Evolutionary conservation across 2,113 vertebrate species (phyloP).

Genomic region (Okapia johnstoni): DNA sequence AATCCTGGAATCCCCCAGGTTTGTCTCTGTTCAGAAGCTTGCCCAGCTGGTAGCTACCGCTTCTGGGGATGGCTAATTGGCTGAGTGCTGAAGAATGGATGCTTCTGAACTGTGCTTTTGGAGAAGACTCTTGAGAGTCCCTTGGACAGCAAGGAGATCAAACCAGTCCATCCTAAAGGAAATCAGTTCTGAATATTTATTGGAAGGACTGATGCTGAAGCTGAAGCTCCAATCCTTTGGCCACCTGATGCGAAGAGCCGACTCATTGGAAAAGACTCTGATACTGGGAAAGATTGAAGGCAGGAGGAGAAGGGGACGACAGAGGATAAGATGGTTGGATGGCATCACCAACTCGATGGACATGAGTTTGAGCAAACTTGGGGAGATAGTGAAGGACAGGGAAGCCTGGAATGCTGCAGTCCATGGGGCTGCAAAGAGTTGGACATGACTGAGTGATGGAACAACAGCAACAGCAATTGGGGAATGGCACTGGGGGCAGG

Average conservation of each 20-base stretch:
- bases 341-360: background rate
- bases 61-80: background rate
- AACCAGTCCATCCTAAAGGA: background rate
- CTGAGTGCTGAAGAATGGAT: background rate
- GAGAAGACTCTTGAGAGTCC: background rate
- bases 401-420: background rate
- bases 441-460: background rate
- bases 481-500: background rate
- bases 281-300: background rate
- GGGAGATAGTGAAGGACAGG: background rate
- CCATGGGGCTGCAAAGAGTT: background rate
- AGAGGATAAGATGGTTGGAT: background rate
- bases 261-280: background rate
- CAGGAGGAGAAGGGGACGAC: background rate
- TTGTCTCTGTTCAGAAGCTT: background rate
- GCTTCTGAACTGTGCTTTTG: background rate
- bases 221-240: background rate
- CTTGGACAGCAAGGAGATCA: background rate
- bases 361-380: background rate
- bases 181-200: background rate
- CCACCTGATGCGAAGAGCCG: rapidly evolving
- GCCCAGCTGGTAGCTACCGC: background rate
- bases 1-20: background rate
- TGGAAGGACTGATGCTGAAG: background rate
- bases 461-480: background rate